Evolutionary conservation across 1,140 invertebrate genomes (phyloP).

Genomic region (Physella acuta): DNA sequence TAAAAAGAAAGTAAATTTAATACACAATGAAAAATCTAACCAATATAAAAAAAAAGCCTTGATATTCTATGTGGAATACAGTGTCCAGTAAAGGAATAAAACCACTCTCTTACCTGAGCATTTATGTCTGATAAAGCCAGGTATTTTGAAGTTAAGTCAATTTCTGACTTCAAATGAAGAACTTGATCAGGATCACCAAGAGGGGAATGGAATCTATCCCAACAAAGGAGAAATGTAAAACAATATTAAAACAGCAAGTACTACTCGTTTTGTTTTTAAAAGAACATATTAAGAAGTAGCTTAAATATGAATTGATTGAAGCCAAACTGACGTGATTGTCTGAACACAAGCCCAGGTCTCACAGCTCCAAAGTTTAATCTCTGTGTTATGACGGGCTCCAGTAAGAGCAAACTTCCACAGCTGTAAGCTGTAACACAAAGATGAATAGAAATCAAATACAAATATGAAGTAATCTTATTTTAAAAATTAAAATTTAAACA

Average conservation of each 20-base stretch:
- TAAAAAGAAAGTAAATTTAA: slow-evolving; percentile 10
- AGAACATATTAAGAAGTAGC: too few relatives aligned
- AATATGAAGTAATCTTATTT: background rate
- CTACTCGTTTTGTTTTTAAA: background rate
- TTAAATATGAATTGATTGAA: too few relatives aligned
- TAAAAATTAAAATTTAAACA: background rate
- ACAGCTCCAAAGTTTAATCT: slow-evolving; percentile 92
- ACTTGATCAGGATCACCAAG: slow-evolving; percentile 1
- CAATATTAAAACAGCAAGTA: background rate
- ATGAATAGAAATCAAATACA: background rate
- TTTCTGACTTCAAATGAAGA: slow-evolving; percentile 9
- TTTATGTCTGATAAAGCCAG: slow-evolving; percentile 19
- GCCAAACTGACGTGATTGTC: slow-evolving; percentile 69
- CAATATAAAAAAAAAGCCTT: too few relatives aligned
- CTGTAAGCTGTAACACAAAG: slow-evolving; percentile 67
- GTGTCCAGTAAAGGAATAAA: too few relatives aligned
- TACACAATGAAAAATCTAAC: background rate
- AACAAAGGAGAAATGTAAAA: background rate
- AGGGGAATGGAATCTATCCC: background rate
- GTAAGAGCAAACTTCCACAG: slow-evolving; percentile 95
- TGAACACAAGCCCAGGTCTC: slow-evolving; percentile 90
- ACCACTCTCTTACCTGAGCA: too few relatives aligned
- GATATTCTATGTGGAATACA: too few relatives aligned
- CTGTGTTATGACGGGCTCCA: slow-evolving; percentile 83
- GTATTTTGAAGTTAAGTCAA: slow-evolving; percentile 20